These are phyloP conservation scores for Grammomys surdaster DNA, from an alignment of 2,113 vertebrate genomes.

Conservation along the genomic window DNA sequence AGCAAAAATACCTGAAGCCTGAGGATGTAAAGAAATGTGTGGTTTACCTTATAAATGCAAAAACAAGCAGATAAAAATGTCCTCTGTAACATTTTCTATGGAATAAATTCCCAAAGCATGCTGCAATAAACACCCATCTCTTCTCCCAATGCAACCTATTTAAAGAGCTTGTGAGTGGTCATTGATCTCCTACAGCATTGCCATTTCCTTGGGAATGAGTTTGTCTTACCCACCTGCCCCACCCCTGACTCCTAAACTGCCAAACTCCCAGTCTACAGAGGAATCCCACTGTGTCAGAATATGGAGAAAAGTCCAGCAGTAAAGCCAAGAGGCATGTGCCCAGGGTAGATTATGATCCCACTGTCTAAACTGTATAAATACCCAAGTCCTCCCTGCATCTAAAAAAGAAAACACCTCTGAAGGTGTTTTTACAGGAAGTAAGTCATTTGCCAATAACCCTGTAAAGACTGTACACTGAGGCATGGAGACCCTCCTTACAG, in stretches of 20 bases:
- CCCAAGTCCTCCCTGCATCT: neutral
- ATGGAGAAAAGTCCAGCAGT: neutral
- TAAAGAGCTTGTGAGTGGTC: neutral
- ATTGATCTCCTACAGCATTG: neutral
- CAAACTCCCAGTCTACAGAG: neutral
- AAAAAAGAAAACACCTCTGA: neutral
- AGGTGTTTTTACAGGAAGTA: neutral
- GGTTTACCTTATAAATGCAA: neutral
- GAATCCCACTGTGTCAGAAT: neutral
- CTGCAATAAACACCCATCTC: neutral
- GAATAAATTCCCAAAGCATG: neutral
- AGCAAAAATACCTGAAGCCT: neutral
- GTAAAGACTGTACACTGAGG: neutral
- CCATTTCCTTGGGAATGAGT: neutral
- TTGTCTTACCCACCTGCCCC: neutral
- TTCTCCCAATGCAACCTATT: neutral
- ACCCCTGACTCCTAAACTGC: neutral
- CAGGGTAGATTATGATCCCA: neutral
- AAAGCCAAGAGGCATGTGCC: neutral
- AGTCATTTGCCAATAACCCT: neutral
- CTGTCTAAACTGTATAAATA: neutral
- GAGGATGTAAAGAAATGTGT: slow-evolving; percentile 13
- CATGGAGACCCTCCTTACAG: neutral
- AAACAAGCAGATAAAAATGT: slow-evolving; percentile 17
- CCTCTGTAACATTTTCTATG: neutral